Evolutionary conservation across 2,113 vertebrate species (phyloP).

Genomic region (Microcebus griseorufus): DNA sequence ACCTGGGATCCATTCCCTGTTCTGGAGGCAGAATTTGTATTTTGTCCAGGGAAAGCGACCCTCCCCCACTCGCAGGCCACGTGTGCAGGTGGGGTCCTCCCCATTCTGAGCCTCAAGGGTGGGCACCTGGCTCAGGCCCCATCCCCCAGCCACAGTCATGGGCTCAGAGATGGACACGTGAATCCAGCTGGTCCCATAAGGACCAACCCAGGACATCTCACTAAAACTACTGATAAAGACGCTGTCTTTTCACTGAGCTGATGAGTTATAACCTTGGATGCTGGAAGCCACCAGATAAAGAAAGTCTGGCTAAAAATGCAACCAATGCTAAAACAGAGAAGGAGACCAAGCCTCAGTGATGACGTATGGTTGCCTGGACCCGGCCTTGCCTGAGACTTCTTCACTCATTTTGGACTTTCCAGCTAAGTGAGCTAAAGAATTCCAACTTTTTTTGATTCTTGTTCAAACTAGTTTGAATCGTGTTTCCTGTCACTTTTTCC

Average conservation of each 20-base stretch:
- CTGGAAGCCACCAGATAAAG: not conserved
- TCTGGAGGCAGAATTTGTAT: not conserved
- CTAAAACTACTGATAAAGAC: not conserved
- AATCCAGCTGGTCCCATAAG: not conserved
- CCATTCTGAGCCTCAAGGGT: not conserved
- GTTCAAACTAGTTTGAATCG: not conserved
- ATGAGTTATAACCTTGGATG: not conserved
- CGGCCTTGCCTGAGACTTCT: not conserved
- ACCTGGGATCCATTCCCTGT: too few relatives aligned
- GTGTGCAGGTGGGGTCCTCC: not conserved
- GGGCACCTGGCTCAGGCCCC: not conserved
- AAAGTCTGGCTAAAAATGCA: not conserved
- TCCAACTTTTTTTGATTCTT: not conserved
- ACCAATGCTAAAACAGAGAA: not conserved
- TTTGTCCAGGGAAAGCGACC: not conserved
- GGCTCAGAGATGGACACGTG: not conserved
- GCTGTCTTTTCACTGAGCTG: not conserved
- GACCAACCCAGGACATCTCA: not conserved
- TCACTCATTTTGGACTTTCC: not conserved
- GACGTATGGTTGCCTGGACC: not conserved
- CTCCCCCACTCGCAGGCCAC: fast-evolving
- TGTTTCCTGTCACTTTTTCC: not conserved
- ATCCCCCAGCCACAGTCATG: not conserved
- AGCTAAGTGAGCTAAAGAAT: not conserved
- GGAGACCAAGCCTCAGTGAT: not conserved